Percentiles rank a stretch among this genome's conserved stretches.
phyloP scores from a whole-genome alignment of 2,888 invertebrate species.

The Hylaea fasciaria region DNA sequence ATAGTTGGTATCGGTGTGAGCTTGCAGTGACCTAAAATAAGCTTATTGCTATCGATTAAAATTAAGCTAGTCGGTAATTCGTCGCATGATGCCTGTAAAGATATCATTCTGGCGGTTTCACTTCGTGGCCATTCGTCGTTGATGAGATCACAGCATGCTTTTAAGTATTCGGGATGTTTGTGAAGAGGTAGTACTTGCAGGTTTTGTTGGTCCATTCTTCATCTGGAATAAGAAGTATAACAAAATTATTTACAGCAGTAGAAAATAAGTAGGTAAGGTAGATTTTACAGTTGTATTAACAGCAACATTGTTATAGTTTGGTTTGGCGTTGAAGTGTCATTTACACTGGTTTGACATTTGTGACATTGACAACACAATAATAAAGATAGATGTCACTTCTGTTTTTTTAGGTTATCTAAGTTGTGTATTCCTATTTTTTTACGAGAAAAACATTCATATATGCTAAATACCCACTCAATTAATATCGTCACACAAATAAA shows the following conservation, averaged over 20 bases:
- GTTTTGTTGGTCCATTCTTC: constrained; percentile 62
- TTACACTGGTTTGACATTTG: no score
- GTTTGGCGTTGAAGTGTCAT: no score
- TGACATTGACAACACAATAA: no score
- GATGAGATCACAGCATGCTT: constrained; percentile 89
- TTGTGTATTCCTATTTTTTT: neutral
- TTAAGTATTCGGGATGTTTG: constrained; percentile 88
- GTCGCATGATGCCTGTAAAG: constrained; percentile 89
- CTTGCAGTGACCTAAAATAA: constrained; percentile 92
- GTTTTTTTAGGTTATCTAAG: neutral
- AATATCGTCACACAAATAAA: constrained; percentile 1
- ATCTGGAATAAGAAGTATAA: constrained; percentile 40
- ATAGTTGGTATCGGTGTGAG: constrained; percentile 89
- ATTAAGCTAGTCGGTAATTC: constrained; percentile 89
- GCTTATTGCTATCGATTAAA: constrained; percentile 82
- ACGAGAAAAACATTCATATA: neutral
- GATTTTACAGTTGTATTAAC: neutral
- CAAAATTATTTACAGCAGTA: neutral
- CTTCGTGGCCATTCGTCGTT: constrained; percentile 96
- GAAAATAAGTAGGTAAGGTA: neutral
- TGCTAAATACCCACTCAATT: neutral
- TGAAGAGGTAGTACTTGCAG: constrained; percentile 88
- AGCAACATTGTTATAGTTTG: neutral
- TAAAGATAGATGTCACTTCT: neutral
- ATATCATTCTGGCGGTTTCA: constrained; percentile 90